A percentile compares a stretch with the other conserved stretches of the same genome.
Conservation (phyloP, 1,140 invertebrate genomes). For the Hormaphis cornu region DNA sequence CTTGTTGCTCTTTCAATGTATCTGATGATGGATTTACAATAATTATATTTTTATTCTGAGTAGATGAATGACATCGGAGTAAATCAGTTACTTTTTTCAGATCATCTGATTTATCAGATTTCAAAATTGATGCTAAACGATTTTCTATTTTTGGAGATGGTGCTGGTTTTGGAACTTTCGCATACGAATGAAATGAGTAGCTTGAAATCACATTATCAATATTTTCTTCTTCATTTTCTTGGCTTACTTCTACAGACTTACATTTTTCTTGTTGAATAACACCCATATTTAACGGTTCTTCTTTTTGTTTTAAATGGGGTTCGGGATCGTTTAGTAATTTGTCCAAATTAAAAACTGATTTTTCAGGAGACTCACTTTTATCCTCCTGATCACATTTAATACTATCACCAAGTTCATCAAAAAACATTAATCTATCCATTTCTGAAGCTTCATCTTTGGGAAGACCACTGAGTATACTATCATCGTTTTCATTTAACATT, state of each 20-base stretch:
- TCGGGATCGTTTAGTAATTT: constrained; percentile 24
- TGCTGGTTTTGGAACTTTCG: constrained; percentile 13
- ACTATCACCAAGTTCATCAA: constrained; percentile 38
- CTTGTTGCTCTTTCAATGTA: constrained; percentile 14
- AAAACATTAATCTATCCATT: constrained; percentile 36
- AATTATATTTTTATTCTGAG: constrained; percentile 25
- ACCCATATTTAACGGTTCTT: not conserved
- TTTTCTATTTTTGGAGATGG: constrained; percentile 20
- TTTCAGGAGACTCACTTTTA: constrained; percentile 41
- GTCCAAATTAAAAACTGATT: constrained; percentile 43
- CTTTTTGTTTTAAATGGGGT: constrained; percentile 8
- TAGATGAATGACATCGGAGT: constrained; percentile 6
- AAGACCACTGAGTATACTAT: constrained; percentile 20
- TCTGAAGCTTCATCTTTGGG: constrained; percentile 31
- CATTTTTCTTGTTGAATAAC: not conserved
- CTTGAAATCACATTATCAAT: constrained; percentile 8
- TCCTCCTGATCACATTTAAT: constrained; percentile 36
- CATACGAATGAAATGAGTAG: constrained; percentile 32
- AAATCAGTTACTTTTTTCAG: constrained; percentile 17
- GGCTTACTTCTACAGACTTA: not conserved
- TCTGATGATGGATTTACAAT: constrained; percentile 13
- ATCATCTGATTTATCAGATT: constrained; percentile 20
- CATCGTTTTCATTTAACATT: constrained; percentile 26
- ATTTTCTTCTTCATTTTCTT: constrained; percentile 23
- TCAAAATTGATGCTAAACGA: constrained; percentile 1